Conservation (phyloP, 92 coral and sea anemone species). For the Actinostola sp. region DNA sequence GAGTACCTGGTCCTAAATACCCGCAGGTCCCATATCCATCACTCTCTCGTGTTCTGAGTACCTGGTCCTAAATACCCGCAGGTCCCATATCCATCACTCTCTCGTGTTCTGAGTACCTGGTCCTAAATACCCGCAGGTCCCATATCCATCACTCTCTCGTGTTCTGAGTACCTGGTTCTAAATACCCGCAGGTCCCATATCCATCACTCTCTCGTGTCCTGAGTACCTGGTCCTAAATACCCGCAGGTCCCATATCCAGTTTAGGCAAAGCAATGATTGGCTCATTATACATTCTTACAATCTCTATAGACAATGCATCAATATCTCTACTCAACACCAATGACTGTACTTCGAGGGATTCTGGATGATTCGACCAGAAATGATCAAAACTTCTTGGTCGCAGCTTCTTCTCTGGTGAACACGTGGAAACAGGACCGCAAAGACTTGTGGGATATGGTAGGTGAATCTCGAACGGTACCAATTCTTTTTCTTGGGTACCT, state of each 20-base stretch:
- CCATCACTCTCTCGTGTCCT: neutral
- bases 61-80: too few species aligned
- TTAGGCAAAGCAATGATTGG: constrained; percentile 44
- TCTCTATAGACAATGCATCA: constrained; percentile 63
- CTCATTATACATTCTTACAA: constrained; percentile 51
- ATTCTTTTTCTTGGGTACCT: neutral
- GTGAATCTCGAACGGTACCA: neutral
- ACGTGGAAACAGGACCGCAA: constrained; percentile 20
- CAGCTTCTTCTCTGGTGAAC: constrained; percentile 26
- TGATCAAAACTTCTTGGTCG: constrained; percentile 36
- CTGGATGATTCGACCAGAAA: constrained; percentile 42
- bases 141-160: too few species aligned
- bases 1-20: too few species aligned
- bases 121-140: too few species aligned
- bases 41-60: too few species aligned
- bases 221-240: neutral
- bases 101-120: too few species aligned
- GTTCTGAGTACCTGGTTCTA: neutral
- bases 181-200: neutral
- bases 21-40: too few species aligned
- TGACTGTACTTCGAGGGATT: constrained; percentile 56
- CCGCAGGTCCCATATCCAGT: constrained; percentile 23
- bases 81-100: too few species aligned
- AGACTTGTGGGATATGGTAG: constrained; percentile 21
- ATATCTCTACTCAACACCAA: constrained; percentile 45